Evolutionary conservation across 2,888 invertebrate genomes (phyloP).

Genomic region (Acronicta alni): DNA sequence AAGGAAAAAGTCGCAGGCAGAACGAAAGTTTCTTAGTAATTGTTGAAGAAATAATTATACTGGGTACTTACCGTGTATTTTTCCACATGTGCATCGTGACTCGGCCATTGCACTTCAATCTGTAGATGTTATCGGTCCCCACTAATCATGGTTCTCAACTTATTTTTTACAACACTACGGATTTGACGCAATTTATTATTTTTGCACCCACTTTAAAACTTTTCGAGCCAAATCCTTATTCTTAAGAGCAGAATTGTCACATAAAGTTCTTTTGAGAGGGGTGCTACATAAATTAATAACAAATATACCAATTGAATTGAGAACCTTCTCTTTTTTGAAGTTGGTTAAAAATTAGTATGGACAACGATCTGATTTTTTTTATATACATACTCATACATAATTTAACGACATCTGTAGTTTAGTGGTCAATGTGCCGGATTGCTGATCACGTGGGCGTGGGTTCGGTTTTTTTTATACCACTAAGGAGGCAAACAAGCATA

Average conservation of each 20-base stretch:
- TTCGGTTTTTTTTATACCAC: too few relatives aligned
- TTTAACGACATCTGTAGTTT: too few relatives aligned
- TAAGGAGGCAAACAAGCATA: too few relatives aligned
- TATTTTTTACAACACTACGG: constrained; percentile 22
- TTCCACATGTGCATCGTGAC: constrained; percentile 1
- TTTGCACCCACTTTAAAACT: constrained; percentile 14
- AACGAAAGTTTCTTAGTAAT: too few relatives aligned
- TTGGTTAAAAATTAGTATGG: too few relatives aligned
- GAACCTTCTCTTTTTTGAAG: too few relatives aligned
- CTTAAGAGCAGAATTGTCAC: not conserved
- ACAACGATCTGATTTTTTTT: too few relatives aligned
- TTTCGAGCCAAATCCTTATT: not conserved
- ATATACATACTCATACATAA: too few relatives aligned
- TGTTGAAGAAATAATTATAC: constrained; percentile 14
- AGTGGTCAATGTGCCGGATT: too few relatives aligned
- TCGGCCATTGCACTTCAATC: constrained; percentile 46
- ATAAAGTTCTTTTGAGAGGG: not conserved
- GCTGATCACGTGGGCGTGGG: too few relatives aligned
- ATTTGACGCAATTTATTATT: constrained; percentile 16
- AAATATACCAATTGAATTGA: too few relatives aligned
- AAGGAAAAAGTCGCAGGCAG: too few relatives aligned
- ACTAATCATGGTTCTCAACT: constrained; percentile 37
- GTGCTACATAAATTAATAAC: not conserved
- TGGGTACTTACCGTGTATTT: constrained; percentile 26
- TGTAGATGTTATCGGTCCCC: constrained; percentile 35